Evolutionary conservation across 2,113 vertebrate species (phyloP).

Genomic region (Toxostoma redivivum): DNA sequence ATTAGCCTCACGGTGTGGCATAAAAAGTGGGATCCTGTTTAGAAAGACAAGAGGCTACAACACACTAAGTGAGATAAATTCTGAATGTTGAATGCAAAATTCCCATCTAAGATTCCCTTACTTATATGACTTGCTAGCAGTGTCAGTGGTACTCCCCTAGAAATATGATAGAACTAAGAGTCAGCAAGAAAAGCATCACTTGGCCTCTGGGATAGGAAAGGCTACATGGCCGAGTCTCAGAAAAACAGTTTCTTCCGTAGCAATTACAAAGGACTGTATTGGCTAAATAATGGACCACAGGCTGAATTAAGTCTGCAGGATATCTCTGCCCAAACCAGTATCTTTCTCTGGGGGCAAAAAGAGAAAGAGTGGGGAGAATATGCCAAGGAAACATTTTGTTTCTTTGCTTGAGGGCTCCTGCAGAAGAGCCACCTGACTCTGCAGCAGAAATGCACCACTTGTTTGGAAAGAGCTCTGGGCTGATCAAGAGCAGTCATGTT

Average conservation of each 20-base stretch:
- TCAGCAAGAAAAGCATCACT: neutral
- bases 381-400: neutral
- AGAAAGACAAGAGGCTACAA: neutral
- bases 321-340: fast-evolving
- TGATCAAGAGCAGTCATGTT: neutral
- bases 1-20: conserved; percentile 56
- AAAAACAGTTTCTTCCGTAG: neutral
- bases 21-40: conserved; percentile 45
- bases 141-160: neutral
- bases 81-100: neutral
- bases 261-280: neutral
- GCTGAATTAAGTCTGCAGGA: neutral
- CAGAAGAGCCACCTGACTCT: neutral
- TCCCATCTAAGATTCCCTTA: neutral
- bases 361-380: neutral
- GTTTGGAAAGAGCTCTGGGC: neutral
- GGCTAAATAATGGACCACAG: neutral
- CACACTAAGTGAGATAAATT: neutral
- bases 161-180: neutral
- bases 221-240: neutral
- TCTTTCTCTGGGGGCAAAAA: neutral
- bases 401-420: neutral
- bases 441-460: neutral
- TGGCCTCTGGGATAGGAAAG: neutral
- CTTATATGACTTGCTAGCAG: neutral